Evolutionary conservation across 1,140 invertebrate species (phyloP).

Genomic region (Drosophila rufa): DNA sequence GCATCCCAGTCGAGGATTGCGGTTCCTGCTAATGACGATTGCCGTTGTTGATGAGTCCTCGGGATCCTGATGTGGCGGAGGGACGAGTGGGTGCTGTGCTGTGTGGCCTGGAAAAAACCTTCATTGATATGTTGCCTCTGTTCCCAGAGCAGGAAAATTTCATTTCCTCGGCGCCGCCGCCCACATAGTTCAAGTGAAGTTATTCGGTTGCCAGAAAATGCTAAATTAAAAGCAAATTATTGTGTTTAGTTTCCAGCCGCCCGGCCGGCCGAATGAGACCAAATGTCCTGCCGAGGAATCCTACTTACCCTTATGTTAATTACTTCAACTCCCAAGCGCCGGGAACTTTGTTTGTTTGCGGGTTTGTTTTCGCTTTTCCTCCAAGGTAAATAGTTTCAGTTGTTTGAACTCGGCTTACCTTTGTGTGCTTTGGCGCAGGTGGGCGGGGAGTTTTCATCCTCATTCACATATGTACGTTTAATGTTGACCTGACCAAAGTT

Average conservation of each 20-base stretch:
- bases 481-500: conserved; percentile 46
- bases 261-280: conserved; percentile 17
- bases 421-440: conserved; percentile 12
- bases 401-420: conserved; percentile 43
- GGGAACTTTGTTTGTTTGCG: conserved; percentile 51
- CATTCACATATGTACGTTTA: conserved; percentile 20
- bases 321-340: conserved; percentile 34
- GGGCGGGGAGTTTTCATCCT: conserved; percentile 7
- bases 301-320: conserved; percentile 58
- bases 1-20: conserved; percentile 20
- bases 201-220: conserved; percentile 67
- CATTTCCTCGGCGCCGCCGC: conserved; percentile 45
- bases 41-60: conserved; percentile 63
- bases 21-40: conserved; percentile 81
- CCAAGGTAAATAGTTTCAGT: conserved; percentile 58
- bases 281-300: conserved; percentile 33
- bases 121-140: conserved; percentile 72
- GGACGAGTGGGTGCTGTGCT: not conserved
- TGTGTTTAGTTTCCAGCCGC: conserved; percentile 60
- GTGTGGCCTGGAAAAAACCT: conserved; percentile 40
- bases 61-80: conserved; percentile 15
- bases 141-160: conserved; percentile 50
- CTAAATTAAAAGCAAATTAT: conserved; percentile 81
- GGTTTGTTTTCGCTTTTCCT: conserved; percentile 51
- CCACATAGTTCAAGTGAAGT: conserved; percentile 71